phyloP scores from a whole-genome alignment of 2,888 invertebrate genomes.

The Diploptera punctata region DNA sequence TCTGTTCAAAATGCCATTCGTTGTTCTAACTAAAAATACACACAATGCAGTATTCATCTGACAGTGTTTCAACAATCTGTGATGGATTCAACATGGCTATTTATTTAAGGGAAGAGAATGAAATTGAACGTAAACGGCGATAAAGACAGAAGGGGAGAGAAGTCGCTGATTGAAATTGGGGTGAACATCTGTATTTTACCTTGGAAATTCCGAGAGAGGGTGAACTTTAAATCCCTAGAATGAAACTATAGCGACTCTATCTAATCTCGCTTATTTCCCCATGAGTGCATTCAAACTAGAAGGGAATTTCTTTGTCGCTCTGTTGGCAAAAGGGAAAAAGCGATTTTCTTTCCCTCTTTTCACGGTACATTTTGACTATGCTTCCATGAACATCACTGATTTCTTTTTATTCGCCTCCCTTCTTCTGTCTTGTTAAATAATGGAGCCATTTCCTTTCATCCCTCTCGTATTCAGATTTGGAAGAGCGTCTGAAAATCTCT shows the following conservation, averaged over 20 bases:
- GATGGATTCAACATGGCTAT: too few species aligned
- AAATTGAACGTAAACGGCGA: too few species aligned
- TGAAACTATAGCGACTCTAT: background rate
- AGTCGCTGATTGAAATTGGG: too few species aligned
- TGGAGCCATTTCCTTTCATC: conserved; percentile 25
- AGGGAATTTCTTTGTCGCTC: background rate
- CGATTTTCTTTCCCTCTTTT: background rate
- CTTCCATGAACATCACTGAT: conserved; percentile 2
- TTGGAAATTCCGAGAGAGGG: too few species aligned
- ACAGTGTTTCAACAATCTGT: too few species aligned
- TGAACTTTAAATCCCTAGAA: too few species aligned
- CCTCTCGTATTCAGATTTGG: background rate
- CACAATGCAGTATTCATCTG: too few species aligned
- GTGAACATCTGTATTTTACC: too few species aligned
- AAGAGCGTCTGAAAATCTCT: background rate
- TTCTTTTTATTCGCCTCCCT: background rate
- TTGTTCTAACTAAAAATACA: too few species aligned
- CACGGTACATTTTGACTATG: background rate
- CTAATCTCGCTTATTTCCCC: conserved; percentile 1
- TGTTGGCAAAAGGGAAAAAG: background rate
- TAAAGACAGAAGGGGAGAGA: too few species aligned
- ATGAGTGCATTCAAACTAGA: background rate
- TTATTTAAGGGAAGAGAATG: too few species aligned
- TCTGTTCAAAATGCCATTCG: too few species aligned
- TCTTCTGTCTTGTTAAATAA: conserved; percentile 16